Conservation (phyloP, 2,888 invertebrate species). For the Thera britannica region DNA sequence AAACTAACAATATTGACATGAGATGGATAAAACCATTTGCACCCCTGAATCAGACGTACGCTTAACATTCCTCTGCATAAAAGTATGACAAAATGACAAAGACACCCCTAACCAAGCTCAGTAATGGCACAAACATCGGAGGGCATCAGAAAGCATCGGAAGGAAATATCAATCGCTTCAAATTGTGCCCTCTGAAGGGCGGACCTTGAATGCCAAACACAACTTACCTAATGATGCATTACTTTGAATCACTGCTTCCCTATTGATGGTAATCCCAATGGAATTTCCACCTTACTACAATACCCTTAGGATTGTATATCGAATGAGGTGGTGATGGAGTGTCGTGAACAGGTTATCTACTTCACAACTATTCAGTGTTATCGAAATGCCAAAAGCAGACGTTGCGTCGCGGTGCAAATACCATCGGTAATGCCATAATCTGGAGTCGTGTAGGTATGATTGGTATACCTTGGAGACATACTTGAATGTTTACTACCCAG, state of each 20-base stretch:
- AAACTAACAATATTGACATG: not conserved
- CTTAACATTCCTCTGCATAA: constrained; percentile 21
- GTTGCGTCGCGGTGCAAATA: constrained; percentile 22
- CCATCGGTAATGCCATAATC: constrained; percentile 15
- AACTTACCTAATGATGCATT: constrained; percentile 64
- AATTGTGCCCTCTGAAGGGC: constrained; percentile 58
- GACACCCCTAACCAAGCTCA: constrained; percentile 43
- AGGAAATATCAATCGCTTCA: constrained; percentile 68
- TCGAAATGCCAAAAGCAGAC: constrained; percentile 56
- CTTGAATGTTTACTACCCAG: not conserved
- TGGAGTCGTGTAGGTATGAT: constrained; percentile 3
- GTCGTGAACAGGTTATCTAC: constrained; percentile 59
- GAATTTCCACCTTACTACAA: constrained; percentile 30
- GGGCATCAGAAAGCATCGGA: constrained; percentile 52
- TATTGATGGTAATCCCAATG: constrained; percentile 38
- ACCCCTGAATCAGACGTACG: constrained; percentile 9
- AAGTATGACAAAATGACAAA: constrained; percentile 36
- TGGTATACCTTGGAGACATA: constrained; percentile 12
- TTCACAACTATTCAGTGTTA: constrained; percentile 58
- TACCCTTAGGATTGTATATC: constrained; percentile 2
- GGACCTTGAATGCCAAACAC: constrained; percentile 69
- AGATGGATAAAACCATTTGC: not conserved
- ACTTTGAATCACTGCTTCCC: constrained; percentile 59
- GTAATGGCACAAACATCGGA: constrained; percentile 53
- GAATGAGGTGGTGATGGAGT: constrained; percentile 21